Evolutionary conservation across 2,113 vertebrate species (phyloP).

Genomic region (Dasyprocta punctata): DNA sequence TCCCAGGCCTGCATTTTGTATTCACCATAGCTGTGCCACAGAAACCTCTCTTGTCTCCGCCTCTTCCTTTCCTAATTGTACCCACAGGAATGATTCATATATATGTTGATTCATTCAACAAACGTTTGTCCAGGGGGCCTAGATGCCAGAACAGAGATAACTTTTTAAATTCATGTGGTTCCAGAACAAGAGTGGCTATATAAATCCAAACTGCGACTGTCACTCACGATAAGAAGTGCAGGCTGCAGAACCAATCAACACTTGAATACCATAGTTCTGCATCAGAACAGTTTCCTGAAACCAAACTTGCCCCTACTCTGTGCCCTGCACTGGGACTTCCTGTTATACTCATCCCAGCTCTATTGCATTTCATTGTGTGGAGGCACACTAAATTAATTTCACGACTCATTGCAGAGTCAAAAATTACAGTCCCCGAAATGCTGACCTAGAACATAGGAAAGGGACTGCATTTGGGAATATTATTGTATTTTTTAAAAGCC

Average conservation of each 20-base stretch:
- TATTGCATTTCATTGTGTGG: background rate
- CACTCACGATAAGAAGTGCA: background rate
- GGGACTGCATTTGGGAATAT: background rate
- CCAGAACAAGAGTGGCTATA: background rate
- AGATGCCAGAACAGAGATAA: background rate
- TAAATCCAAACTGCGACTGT: background rate
- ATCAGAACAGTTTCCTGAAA: background rate
- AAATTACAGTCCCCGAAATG: background rate
- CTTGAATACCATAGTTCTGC: background rate
- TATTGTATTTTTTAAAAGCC: background rate
- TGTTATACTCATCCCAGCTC: background rate
- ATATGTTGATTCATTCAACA: background rate
- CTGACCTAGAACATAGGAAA: background rate
- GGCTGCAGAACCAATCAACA: background rate
- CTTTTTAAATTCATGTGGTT: background rate
- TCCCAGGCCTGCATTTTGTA: constrained; percentile 4
- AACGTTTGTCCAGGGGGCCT: background rate
- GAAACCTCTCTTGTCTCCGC: background rate
- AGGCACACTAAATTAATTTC: background rate
- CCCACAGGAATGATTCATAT: background rate
- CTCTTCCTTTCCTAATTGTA: background rate
- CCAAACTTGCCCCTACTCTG: background rate
- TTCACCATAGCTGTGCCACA: background rate
- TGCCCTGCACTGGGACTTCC: background rate
- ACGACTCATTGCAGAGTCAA: background rate